Percentiles rank a stretch among this genome's conserved stretches.
phyloP scores from a whole-genome alignment of 1,140 invertebrate species.

The Drosophila lacertosa region DNA sequence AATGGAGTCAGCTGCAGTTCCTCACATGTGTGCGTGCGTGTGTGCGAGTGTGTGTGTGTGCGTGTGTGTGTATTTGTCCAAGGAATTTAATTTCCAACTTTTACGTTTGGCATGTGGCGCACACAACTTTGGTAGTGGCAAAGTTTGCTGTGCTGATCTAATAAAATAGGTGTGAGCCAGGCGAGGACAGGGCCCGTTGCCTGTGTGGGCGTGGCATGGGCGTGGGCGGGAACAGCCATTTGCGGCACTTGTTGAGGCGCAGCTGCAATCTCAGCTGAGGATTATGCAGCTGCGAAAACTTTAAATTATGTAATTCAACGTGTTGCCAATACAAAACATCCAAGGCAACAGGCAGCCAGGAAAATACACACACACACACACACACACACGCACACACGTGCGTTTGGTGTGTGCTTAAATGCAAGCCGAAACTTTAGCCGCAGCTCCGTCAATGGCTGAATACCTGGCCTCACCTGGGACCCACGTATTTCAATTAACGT shows the following conservation, averaged over 20 bases:
- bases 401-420: constrained; percentile 37
- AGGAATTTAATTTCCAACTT: constrained; percentile 82
- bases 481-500: constrained; percentile 81
- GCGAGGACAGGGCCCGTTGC: too few relatives aligned
- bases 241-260: constrained; percentile 69
- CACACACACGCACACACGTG: constrained; percentile 6
- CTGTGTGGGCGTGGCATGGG: not conserved
- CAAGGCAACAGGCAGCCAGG: constrained; percentile 46
- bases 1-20: constrained; percentile 29
- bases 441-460: constrained; percentile 53
- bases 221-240: constrained; percentile 30
- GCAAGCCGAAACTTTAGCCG: constrained; percentile 9
- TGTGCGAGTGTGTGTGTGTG: constrained; percentile 7
- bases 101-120: constrained; percentile 65
- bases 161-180: constrained; percentile 51
- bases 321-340: constrained; percentile 42
- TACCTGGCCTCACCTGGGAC: constrained; percentile 59
- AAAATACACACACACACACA: constrained; percentile 10
- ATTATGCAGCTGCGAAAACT: constrained; percentile 72
- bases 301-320: constrained; percentile 82
- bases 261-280: constrained; percentile 53
- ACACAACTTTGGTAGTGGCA: constrained; percentile 55
- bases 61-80: constrained; percentile 47
- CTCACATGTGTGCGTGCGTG: constrained; percentile 7
- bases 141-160: constrained; percentile 69